Conservation (phyloP, 23 tunicate genomes). For the Halocynthia aurantium region DNA sequence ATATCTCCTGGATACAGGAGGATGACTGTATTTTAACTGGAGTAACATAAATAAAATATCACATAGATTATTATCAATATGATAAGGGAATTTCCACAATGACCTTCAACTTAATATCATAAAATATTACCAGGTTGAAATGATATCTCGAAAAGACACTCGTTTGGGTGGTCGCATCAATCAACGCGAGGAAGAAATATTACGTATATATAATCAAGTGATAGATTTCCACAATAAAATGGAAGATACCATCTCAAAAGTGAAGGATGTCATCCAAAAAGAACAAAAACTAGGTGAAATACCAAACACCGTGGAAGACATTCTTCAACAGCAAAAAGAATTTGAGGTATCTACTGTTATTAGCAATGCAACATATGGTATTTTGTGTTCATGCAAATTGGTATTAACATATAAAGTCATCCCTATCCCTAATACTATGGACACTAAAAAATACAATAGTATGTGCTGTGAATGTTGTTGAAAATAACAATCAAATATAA, state of each 20-base stretch:
- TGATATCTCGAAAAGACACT: conserved; percentile 1
- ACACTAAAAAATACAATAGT: no score
- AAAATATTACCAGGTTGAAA: not conserved
- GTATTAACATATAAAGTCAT: no score
- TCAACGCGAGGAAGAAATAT: conserved; percentile 9
- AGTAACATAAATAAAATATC: no score
- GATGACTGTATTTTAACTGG: no score
- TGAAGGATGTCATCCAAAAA: not conserved
- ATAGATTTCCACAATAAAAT: conserved; percentile 3
- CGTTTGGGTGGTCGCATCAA: conserved; percentile 3
- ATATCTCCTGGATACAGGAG: no score
- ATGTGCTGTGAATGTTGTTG: no score
- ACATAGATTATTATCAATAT: no score
- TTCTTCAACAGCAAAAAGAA: conserved; percentile 16
- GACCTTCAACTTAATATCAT: no score
- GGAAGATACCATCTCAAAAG: not conserved
- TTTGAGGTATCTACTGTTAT: conserved; percentile 23
- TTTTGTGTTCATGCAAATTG: no score
- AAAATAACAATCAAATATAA: no score
- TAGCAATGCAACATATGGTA: not conserved
- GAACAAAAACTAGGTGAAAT: conserved; percentile 16
- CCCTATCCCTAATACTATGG: no score
- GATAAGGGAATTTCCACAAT: no score
- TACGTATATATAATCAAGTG: conserved; percentile 10
- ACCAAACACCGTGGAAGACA: conserved; percentile 23